These are phyloP conservation scores for Mayetiola destructor DNA, from an alignment of 2,888 invertebrate genomes.

Conservation along the genomic window DNA sequence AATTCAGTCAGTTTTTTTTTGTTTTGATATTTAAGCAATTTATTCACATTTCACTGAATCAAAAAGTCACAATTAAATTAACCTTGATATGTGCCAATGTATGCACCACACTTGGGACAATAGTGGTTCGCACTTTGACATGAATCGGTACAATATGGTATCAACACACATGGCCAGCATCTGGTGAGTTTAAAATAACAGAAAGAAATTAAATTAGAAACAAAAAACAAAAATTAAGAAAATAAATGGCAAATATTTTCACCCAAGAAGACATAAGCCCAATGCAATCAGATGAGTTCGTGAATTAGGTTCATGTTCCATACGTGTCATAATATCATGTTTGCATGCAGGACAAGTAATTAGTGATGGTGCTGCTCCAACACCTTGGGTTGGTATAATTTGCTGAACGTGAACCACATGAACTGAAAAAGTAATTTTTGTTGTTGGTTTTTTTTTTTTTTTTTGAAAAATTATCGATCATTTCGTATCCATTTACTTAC, in stretches of 20 bases:
- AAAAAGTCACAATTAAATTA: slow-evolving; percentile 21
- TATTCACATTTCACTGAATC: too few relatives aligned
- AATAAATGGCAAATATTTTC: neutral
- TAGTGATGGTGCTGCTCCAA: slow-evolving; percentile 35
- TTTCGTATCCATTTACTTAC: too few relatives aligned
- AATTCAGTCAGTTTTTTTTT: too few relatives aligned
- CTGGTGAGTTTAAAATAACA: slow-evolving; percentile 23
- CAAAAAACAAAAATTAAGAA: neutral
- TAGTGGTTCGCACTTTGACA: slow-evolving; percentile 43
- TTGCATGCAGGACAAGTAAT: slow-evolving; percentile 38
- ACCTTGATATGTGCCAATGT: slow-evolving; percentile 37
- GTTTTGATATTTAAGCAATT: too few relatives aligned
- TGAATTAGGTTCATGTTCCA: slow-evolving; percentile 33
- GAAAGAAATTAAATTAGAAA: neutral
- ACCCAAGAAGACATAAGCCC: slow-evolving; percentile 20
- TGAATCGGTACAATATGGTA: slow-evolving; percentile 44
- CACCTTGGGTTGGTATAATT: slow-evolving; percentile 11
- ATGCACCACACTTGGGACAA: slow-evolving; percentile 42
- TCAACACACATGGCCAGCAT: slow-evolving; percentile 41
- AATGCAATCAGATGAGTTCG: slow-evolving; percentile 42
- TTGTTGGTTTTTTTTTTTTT: too few relatives aligned
- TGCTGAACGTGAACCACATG: too few relatives aligned
- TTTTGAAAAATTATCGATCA: too few relatives aligned
- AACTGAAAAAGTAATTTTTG: too few relatives aligned
- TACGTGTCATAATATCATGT: slow-evolving; percentile 34